Conservation (phyloP, 2,113 vertebrate species). For the Paralichthys olivaceus region DNA sequence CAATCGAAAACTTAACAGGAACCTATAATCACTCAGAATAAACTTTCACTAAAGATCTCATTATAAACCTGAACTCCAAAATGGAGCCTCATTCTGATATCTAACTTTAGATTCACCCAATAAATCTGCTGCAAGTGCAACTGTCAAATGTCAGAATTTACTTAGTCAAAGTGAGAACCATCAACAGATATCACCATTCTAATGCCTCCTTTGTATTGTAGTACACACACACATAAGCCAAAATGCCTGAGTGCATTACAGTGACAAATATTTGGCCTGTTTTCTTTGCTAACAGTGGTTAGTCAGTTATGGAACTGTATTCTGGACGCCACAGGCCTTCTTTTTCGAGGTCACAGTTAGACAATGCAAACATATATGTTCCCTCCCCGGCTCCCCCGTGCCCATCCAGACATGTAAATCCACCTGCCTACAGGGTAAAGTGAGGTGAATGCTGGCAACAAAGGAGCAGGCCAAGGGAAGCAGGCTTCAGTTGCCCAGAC, state of each 20-base stretch:
- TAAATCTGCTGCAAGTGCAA: conserved; percentile 10
- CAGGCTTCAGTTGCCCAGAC: conserved; percentile 80
- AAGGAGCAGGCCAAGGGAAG: conserved; percentile 75
- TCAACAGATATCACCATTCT: neutral
- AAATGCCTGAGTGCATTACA: conserved; percentile 38
- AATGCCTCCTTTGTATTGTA: neutral
- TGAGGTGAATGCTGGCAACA: conserved; percentile 81
- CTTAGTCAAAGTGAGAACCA: conserved; percentile 26
- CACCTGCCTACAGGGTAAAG: conserved; percentile 80
- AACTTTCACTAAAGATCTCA: neutral
- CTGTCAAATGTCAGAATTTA: conserved; percentile 12
- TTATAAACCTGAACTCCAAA: neutral
- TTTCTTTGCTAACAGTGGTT: conserved; percentile 31
- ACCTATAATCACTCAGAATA: neutral
- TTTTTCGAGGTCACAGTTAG: conserved; percentile 21
- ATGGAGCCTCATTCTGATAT: neutral
- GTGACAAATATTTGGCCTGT: conserved; percentile 54
- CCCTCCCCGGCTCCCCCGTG: conserved; percentile 27
- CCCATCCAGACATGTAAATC: conserved; percentile 78
- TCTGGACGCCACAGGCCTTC: conserved; percentile 40
- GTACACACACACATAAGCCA: conserved; percentile 6
- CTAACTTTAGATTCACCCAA: conserved; percentile 1
- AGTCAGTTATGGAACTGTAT: conserved; percentile 48
- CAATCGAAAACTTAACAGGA: neutral
- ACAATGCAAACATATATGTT: conserved; percentile 72